These are phyloP conservation scores for Arctia plantaginis DNA, from an alignment of 2,888 invertebrate genomes.

Conservation along the genomic window DNA sequence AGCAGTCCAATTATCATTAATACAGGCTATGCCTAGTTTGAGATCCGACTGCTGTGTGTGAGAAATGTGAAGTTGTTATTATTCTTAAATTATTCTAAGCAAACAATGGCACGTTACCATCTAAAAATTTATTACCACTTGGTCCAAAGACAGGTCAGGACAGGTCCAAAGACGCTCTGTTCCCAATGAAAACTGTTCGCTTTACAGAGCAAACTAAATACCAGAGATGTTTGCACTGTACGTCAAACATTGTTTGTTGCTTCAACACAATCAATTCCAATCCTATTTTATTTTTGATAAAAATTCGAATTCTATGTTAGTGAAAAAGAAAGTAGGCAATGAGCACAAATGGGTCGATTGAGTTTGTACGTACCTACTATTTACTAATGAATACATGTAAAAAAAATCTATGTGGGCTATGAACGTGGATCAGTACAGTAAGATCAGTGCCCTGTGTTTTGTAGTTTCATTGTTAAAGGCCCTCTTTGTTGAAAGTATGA, in stretches of 20 bases:
- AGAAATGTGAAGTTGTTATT: no score
- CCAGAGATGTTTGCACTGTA: constrained; percentile 52
- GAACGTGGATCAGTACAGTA: neutral
- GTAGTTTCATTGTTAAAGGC: neutral
- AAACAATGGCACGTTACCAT: no score
- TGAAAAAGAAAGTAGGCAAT: neutral
- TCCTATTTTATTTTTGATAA: constrained; percentile 36
- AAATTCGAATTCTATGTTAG: neutral
- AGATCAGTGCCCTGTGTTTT: neutral
- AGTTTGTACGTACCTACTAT: neutral
- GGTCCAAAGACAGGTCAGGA: no score
- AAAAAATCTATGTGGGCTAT: neutral
- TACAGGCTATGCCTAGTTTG: no score
- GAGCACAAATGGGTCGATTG: neutral
- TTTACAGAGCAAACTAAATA: constrained; percentile 60
- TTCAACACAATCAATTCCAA: constrained; percentile 36
- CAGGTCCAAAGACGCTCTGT: no score
- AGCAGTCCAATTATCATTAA: no score
- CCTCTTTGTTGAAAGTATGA: neutral
- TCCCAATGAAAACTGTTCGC: constrained; percentile 48
- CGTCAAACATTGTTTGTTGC: constrained; percentile 55
- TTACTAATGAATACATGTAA: no score
- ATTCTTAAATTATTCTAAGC: no score
- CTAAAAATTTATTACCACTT: no score
- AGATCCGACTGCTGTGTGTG: no score